A percentile compares a stretch with the other conserved stretches of the same genome.
phyloP scores from a whole-genome alignment of 2,888 invertebrate species.

The Apamea monoglypha region DNA sequence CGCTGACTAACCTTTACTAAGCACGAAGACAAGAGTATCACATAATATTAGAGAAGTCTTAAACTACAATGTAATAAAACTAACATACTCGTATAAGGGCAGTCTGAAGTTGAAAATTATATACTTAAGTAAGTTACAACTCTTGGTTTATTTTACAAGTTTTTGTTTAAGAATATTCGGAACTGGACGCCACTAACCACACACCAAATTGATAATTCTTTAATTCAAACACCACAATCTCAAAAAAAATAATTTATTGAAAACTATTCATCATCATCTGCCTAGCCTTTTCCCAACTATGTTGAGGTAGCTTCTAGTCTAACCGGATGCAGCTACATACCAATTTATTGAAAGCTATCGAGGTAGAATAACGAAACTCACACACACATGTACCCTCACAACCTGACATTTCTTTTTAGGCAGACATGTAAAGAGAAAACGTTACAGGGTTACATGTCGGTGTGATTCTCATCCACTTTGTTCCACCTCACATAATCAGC shows the following conservation, averaged over 20 bases:
- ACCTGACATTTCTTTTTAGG: neutral
- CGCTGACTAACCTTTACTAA: neutral
- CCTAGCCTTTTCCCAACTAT: too few relatives aligned
- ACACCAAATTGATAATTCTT: neutral
- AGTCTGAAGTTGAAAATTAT: neutral
- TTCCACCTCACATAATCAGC: too few relatives aligned
- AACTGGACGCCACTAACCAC: neutral
- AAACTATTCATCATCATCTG: neutral
- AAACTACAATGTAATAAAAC: neutral
- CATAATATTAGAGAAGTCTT: neutral
- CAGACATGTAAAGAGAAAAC: neutral
- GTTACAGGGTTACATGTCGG: constrained; percentile 58
- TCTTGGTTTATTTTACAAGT: neutral
- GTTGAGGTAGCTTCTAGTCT: too few relatives aligned
- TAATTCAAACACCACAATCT: neutral
- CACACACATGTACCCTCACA: neutral
- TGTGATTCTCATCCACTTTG: constrained; percentile 69
- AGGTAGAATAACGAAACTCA: neutral
- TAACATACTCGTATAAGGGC: neutral
- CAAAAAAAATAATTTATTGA: neutral
- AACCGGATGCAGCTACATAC: too few relatives aligned
- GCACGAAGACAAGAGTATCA: neutral
- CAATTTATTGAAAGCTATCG: neutral
- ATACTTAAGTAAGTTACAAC: neutral
- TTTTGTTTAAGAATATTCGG: neutral